Base-by-base conservation (phyloP, 2,888 invertebrate species). In the Tromatobia lineatoria region DNA sequence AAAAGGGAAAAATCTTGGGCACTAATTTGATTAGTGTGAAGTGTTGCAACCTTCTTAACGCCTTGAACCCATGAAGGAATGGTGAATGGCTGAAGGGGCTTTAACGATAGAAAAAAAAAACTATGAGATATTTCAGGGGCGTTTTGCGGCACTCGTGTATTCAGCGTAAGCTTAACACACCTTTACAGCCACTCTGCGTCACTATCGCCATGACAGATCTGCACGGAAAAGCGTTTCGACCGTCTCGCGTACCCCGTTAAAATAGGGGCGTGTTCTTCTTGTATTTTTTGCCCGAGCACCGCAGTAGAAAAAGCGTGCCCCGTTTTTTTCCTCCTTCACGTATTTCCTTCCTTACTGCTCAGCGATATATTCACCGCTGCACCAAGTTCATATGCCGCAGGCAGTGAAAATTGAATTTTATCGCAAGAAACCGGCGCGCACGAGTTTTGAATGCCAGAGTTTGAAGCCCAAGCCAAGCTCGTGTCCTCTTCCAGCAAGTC, bases 331-430 rank as follows among this genome's bases (percentile, higher is more conserved):
- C 42, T 3, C 25, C 54, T 74, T 20, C 13, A 15, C 34, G 1
- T 38, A 8, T 15, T 80, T 20, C 11, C 38, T 45, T 70, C 34
- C 34, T 57, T 45, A n/a, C 50, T 25, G 42, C 29, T 74, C n/a
- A n/a, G 67, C 20, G 45, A 59, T 64, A 76, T 64, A 52, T 47
- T 34, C 52, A 50, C 57, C 52, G 15, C 18, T 73, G 38, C 23
- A 15, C 42, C 38, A 38, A 18, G 25, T 73, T 80, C 73, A 10
- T 42, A 54, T 38, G 29, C 67, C 64, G 25, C 34, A 34, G 70
- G 54, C 79, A 64, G 52, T 71, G 79, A 71, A 42, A 70, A 80
- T 73, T 66, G 67, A 67, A 74, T 80, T 71, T 61, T 47, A 66
- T 67, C 57, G 61, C 64, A 54, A 54, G 54, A 73, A 74, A 74